Evolutionary conservation across 2,113 vertebrate species (phyloP), one percentile per base, ranked within the genome.

Genomic region (Upupa epops): DNA sequence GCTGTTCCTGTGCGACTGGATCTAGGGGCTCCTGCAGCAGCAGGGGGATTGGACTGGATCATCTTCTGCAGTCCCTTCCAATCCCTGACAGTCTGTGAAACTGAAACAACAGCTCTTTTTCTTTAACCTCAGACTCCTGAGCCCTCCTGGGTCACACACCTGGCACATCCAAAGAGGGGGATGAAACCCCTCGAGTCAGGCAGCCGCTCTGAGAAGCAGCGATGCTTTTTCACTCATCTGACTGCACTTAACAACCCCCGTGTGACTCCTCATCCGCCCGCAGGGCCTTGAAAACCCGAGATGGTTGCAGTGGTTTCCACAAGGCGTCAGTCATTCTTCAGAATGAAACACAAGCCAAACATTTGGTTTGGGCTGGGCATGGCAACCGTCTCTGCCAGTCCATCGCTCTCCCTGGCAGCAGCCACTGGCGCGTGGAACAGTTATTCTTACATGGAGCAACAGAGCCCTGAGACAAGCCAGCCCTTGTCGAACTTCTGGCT

Each of bases 401-500:
- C 86, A 25, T 70, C 2, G 37, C 59, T 63, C 87, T 60, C 56
- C 9, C 78, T 93, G 94, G 82, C 87, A 91, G 89, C 56, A 21
- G 81, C 16, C 1, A 6, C 70, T 11, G 4, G 80, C 58, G 3
- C 19, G 34, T 76, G 92, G 72, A 89, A 49, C 34, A 89, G 91
- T 64, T 82, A 37, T 76, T 77, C 96, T 77, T 78, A 11, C 71
- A 59, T 0, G 19, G 72, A 90, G 81, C 72, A 74, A 17, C 84
- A 24, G 10, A 31, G 55, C 87, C 71, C 45, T 5, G 15, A 63
- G 61, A 95, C 89, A 90, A 92, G 88, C 88, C 92, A 94, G 83
- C 83, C 79, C 89, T 93, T 96, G 93, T 93, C n/a, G 74, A 71
- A 6, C 48, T 73, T 59, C 79, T 95, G 94, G 90, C 88, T 95